Conservation (phyloP, 2,113 vertebrate species). For the Empidonax alnorum region DNA sequence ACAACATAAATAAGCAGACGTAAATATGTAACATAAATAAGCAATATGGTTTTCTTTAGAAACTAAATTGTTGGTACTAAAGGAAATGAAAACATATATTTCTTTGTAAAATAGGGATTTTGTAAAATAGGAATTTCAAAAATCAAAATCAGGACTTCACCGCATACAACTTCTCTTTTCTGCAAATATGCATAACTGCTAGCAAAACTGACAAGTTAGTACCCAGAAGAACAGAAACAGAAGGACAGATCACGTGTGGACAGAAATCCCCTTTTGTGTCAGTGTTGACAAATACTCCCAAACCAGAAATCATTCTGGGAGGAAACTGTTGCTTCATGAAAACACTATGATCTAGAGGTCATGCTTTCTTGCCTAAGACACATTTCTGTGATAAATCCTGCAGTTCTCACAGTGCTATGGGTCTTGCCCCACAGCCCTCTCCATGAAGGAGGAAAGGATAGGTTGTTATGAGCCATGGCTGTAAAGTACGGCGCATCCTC, state of each 20-base stretch:
- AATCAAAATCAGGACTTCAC: background rate
- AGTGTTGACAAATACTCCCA: conserved; percentile 7
- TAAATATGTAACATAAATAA: background rate
- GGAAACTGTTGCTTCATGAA: conserved; percentile 22
- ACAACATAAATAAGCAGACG: background rate
- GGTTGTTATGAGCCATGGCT: background rate
- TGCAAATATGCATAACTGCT: background rate
- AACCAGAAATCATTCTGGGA: background rate
- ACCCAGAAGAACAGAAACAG: background rate
- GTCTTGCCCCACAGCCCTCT: background rate
- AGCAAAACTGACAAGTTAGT: background rate
- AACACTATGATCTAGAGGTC: background rate
- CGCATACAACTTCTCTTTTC: background rate
- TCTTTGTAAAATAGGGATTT: background rate
- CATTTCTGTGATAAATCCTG: background rate
- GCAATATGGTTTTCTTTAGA: background rate
- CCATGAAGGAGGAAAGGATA: background rate
- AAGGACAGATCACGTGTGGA: background rate
- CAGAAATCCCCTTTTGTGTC: conserved; percentile 35
- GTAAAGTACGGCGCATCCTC: rapidly evolving
- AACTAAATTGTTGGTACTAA: background rate
- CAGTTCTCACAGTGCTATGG: background rate
- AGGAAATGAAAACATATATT: background rate
- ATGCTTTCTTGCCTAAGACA: conserved; percentile 5
- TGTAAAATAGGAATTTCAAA: background rate